Conservation (phyloP, 2,888 invertebrate species). For the Eristalis tenax region DNA sequence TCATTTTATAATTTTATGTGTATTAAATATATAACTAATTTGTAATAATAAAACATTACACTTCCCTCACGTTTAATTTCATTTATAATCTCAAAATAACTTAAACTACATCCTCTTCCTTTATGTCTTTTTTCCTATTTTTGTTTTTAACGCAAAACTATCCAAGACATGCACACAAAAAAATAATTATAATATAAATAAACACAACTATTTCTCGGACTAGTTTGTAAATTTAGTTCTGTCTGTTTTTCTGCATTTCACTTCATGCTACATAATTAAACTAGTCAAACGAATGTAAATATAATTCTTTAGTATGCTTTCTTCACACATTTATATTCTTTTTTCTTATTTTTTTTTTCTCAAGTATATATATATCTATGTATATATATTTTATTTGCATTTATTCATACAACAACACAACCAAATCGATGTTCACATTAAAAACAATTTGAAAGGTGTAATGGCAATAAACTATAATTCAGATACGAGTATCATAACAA, state of each 20-base stretch:
- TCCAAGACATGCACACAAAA: conserved; percentile 59
- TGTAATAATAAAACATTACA: conserved; percentile 71
- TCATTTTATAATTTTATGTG: conserved; percentile 54
- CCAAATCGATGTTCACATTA: conserved; percentile 79
- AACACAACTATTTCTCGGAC: conserved; percentile 14
- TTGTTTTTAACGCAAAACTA: conserved; percentile 49
- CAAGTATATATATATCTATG: not conserved
- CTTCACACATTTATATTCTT: conserved; percentile 23
- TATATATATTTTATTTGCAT: conserved; percentile 58
- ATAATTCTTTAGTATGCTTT: conserved; percentile 44
- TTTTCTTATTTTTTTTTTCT: conserved; percentile 8
- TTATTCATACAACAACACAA: conserved; percentile 78
- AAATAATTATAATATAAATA: not conserved
- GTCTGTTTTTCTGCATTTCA: conserved; percentile 33
- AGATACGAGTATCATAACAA: conserved; percentile 37
- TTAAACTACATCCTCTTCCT: conserved; percentile 3
- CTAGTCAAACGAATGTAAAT: conserved; percentile 62
- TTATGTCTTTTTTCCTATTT: conserved; percentile 45
- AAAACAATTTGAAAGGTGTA: conserved; percentile 57
- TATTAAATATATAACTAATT: conserved; percentile 69
- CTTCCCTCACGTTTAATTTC: conserved; percentile 32
- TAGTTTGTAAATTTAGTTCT: conserved; percentile 24
- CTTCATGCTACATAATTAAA: conserved; percentile 46
- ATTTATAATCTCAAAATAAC: conserved; percentile 12
- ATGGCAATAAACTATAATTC: conserved; percentile 36